A percentile compares a stretch with the other conserved stretches of the same genome.
phyloP scores from a whole-genome alignment of 2,113 vertebrate genomes.

The Neolamprologus modestus region DNA sequence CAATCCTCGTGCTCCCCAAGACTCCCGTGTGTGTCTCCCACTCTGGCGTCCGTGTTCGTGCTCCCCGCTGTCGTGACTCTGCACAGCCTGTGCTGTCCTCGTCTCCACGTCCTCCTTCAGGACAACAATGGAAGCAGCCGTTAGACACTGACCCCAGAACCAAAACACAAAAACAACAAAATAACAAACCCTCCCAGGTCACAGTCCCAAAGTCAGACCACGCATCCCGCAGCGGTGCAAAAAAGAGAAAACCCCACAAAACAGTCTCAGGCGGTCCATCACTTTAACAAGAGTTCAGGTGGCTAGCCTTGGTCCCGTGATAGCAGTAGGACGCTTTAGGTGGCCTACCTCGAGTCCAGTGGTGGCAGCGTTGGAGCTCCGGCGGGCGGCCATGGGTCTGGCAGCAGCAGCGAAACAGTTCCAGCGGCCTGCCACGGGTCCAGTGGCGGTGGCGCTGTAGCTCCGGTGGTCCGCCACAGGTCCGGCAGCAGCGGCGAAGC shows the following conservation, averaged over 20 bases:
- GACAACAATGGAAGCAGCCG: background rate
- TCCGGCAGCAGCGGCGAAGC: too few species aligned
- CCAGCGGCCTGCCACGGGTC: accelerated
- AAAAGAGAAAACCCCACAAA: accelerated
- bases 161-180: background rate
- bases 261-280: background rate
- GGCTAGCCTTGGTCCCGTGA: accelerated
- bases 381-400: background rate
- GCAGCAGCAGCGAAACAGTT: accelerated
- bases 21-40: background rate
- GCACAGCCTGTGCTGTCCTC: background rate
- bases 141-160: background rate
- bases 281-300: background rate
- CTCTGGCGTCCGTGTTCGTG: background rate
- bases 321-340: background rate
- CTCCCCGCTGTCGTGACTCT: background rate
- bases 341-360: background rate
- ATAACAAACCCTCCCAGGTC: background rate
- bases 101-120: background rate
- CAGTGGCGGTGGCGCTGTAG: accelerated
- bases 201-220: background rate
- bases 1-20: accelerated
- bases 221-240: accelerated
- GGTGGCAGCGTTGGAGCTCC: accelerated
- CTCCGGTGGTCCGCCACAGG: accelerated